Evolutionary conservation across 2,113 vertebrate species (phyloP).

Genomic region (Rhinoderma darwinii): DNA sequence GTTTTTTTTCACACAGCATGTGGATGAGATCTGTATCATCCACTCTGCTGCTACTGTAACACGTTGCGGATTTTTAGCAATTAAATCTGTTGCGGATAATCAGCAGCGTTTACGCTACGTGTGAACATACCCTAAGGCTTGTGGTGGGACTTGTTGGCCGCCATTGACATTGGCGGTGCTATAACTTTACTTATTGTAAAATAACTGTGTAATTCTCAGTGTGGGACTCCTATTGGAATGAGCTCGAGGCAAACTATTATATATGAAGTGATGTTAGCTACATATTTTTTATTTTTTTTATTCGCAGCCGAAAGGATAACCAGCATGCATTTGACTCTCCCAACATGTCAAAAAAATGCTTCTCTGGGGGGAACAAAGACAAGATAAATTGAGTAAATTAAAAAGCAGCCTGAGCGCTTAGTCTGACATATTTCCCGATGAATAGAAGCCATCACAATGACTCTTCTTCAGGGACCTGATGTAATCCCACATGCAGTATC

Average conservation of each 20-base stretch:
- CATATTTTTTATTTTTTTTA: conserved; percentile 9
- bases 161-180: background rate
- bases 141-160: background rate
- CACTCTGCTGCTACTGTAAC: no score
- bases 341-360: background rate
- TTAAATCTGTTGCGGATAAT: no score
- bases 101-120: no score
- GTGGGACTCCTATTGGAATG: conserved; percentile 16
- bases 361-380: background rate
- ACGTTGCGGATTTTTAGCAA: no score
- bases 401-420: background rate
- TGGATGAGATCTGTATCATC: no score
- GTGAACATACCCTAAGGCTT: no score
- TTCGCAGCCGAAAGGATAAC: conserved; percentile 17
- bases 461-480: conserved; percentile 54
- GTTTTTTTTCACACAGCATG: no score
- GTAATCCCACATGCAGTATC: conserved; percentile 33
- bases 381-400: conserved; percentile 48
- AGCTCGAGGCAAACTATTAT: background rate
- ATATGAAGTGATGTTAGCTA: conserved; percentile 4
- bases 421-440: conserved; percentile 17
- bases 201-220: conserved; percentile 10
- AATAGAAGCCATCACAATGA: conserved; percentile 57
- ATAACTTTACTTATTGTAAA: background rate
- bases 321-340: conserved; percentile 22